Base-by-base conservation (phyloP, 2,113 vertebrate species). In the Anser brachyrhynchus region DNA sequence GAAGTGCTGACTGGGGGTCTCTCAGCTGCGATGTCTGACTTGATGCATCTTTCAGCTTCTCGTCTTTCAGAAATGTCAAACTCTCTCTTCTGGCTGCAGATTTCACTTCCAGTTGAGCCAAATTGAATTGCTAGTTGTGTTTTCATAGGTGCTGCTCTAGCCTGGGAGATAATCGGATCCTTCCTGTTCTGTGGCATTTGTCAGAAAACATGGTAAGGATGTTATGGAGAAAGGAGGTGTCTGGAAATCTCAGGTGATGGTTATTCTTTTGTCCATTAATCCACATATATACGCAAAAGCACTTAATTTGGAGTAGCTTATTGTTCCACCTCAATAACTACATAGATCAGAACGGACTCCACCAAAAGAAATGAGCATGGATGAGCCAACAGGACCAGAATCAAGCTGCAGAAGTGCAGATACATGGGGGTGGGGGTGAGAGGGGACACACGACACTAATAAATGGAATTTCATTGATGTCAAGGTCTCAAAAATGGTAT, bases 301-400 rank as follows among this genome's bases (percentile, higher is more conserved):
- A 33, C 5, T 9, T 44, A 18, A 37, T 54, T 20, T 58, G 57
- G 37, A 29, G 51, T 21, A 62, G 29, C 29, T 82, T 21, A 52
- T 11, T 8, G 35, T 62, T 46, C 15, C 11, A 26, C 4, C 10
- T 33, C 61, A 26, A 3, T 11, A 83, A 43, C 39, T 51, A 37
- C 1, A 0, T 23, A 26, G 72, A 76, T 66, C 39, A 31, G 22
- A 69, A 15, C 0, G 1, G 25, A 28, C 4, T 81, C 54, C 5
- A 37, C 5, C 5, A 61, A 85, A 67, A 71, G 12, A 58, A 58
- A 62, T 15, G 18, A 44, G 22, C 3, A 25, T 29, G 10, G 39
- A 33, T 5, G 11, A 61, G 18, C 28, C 4, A 29, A 3, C 1
- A 54, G 1, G 0, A 35, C 17, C n/a, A 80, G 31, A 26, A 55